phyloP scores from a whole-genome alignment of 2,113 vertebrate species.

The Axis porcinus region DNA sequence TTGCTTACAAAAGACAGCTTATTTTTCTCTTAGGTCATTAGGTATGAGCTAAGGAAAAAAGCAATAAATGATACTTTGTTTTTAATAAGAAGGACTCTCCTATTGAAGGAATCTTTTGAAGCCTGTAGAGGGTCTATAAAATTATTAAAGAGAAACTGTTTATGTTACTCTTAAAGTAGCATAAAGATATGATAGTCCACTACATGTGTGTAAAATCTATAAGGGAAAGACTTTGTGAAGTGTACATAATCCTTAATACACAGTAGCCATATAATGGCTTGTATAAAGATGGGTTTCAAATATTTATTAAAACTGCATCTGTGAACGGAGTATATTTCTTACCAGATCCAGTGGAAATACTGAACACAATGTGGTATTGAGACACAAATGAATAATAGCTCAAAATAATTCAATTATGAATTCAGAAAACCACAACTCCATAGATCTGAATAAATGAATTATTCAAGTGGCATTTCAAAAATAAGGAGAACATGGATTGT shows the following conservation, averaged over 20 bases:
- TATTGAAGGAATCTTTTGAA: neutral
- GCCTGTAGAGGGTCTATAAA: neutral
- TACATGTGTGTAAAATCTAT: neutral
- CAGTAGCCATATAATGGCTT: neutral
- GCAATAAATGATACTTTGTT: neutral
- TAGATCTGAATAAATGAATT: constrained; percentile 20
- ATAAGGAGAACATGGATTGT: neutral
- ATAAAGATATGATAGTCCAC: neutral
- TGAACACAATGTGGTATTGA: neutral
- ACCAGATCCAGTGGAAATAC: neutral
- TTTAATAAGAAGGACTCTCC: neutral
- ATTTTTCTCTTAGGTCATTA: neutral
- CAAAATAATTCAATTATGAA: neutral
- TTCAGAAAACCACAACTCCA: neutral
- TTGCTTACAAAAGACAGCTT: constrained; percentile 28
- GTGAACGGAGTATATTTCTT: neutral
- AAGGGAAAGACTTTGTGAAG: neutral
- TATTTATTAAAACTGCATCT: neutral
- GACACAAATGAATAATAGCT: neutral
- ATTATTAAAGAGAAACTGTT: neutral
- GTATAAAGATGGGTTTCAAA: neutral
- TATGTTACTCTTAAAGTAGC: neutral
- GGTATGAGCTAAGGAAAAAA: neutral
- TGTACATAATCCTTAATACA: neutral
- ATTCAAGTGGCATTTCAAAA: neutral